phyloP scores from a whole-genome alignment of 2,888 invertebrate species.

The Lamellibrachia columna region DNA sequence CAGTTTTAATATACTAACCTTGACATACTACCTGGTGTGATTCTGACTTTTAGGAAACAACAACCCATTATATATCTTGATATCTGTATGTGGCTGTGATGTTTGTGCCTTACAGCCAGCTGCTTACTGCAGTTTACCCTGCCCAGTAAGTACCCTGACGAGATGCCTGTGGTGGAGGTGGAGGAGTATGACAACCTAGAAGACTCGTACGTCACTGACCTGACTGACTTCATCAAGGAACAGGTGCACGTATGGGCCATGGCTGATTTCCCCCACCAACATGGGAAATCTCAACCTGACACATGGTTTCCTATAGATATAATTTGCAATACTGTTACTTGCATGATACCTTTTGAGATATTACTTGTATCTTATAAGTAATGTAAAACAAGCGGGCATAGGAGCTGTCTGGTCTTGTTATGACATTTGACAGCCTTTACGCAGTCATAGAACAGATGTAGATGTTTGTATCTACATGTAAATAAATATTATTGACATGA shows the following conservation, averaged over 20 bases:
- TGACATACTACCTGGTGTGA: too few relatives aligned
- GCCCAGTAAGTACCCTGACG: slow-evolving; percentile 89
- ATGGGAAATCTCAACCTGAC: background rate
- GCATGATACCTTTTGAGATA: background rate
- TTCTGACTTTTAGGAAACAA: too few relatives aligned
- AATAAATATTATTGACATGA: too few relatives aligned
- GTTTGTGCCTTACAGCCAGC: slow-evolving; percentile 30
- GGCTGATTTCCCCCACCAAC: background rate
- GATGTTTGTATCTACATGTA: too few relatives aligned
- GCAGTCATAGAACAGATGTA: too few relatives aligned
- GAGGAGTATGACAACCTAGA: slow-evolving; percentile 73
- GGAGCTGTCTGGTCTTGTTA: background rate
- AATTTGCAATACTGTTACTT: background rate
- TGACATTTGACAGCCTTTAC: background rate
- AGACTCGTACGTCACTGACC: slow-evolving; percentile 50
- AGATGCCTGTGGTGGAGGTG: slow-evolving; percentile 82
- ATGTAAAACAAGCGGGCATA: too few relatives aligned
- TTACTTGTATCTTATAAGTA: background rate
- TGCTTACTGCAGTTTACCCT: slow-evolving; percentile 73
- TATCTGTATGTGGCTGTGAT: too few relatives aligned
- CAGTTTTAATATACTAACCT: too few relatives aligned
- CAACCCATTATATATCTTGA: too few relatives aligned
- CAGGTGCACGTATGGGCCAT: slow-evolving; percentile 44
- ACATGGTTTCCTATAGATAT: background rate
- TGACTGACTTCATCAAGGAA: slow-evolving; percentile 51